These are phyloP conservation scores for Ianthella basta DNA, from an alignment of 37 sponge, comb jelly and placozoan genomes.

Conservation along the genomic window DNA sequence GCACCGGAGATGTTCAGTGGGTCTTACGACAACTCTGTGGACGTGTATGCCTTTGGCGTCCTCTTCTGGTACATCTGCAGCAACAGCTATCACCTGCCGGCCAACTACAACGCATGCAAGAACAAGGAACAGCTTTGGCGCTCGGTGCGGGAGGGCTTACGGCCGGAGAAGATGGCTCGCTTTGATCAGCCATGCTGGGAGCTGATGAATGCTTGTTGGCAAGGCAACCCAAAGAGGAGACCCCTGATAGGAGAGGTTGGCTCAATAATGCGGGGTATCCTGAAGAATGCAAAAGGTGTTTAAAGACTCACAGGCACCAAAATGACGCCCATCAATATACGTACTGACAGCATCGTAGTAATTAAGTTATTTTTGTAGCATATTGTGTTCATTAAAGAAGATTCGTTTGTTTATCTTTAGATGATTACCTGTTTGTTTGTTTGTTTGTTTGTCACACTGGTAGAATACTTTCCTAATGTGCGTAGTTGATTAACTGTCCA, in stretches of 20 bases:
- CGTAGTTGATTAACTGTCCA: too few species aligned
- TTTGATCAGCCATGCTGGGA: conserved; percentile 87
- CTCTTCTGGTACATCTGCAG: conserved; percentile 90
- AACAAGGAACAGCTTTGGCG: conserved; percentile 92
- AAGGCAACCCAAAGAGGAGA: conserved; percentile 58
- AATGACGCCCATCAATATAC: too few species aligned
- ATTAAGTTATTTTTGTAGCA: background rate
- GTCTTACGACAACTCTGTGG: conserved; percentile 88
- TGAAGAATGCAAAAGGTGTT: conserved; percentile 22
- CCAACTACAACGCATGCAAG: conserved; percentile 80
- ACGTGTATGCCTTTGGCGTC: conserved; percentile 97
- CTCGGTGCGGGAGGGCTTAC: conserved; percentile 78
- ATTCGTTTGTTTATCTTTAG: too few species aligned
- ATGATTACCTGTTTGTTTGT: too few species aligned
- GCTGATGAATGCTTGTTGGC: conserved; percentile 91
- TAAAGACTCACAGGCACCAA: too few species aligned
- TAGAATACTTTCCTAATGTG: too few species aligned
- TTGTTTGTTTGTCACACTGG: too few species aligned
- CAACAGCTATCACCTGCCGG: conserved; percentile 8
- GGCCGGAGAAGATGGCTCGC: conserved; percentile 81
- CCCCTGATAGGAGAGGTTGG: conserved; percentile 83
- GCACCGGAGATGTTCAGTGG: conserved; percentile 97
- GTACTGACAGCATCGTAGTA: background rate
- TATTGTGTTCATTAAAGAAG: background rate
- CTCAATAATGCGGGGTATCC: conserved; percentile 56